These are phyloP conservation scores for Pandemis cinnamomeana DNA, from an alignment of 2,888 invertebrate genomes.

Conservation along the genomic window DNA sequence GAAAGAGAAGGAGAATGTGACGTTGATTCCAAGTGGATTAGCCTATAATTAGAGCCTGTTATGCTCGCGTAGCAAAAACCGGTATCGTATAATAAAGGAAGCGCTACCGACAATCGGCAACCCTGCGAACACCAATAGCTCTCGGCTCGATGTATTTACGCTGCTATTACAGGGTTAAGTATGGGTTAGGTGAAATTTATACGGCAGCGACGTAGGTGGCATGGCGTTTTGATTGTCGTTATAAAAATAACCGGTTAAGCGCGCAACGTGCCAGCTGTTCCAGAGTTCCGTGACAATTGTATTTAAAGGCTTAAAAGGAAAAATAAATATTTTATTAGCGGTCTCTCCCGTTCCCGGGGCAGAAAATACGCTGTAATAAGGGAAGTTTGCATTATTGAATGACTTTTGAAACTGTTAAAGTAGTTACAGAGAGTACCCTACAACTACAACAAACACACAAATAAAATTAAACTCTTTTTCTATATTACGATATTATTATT, in stretches of 20 bases:
- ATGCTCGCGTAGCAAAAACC: background rate
- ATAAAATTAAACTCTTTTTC: no score
- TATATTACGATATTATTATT: no score
- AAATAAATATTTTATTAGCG: no score
- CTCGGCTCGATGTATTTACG: slow-evolving; percentile 40
- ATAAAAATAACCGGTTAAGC: slow-evolving; percentile 36
- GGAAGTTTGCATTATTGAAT: no score
- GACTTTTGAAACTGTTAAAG: no score
- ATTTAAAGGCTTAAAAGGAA: background rate
- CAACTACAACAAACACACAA: no score
- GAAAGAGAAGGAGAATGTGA: no score
- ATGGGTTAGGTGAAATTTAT: slow-evolving; percentile 42
- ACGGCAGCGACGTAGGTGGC: slow-evolving; percentile 40
- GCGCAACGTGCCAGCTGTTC: slow-evolving; percentile 21
- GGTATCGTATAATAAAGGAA: background rate
- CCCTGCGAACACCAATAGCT: slow-evolving; percentile 34
- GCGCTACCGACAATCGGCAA: slow-evolving; percentile 5
- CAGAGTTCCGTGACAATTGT: slow-evolving; percentile 21
- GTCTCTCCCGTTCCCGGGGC: no score
- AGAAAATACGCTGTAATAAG: background rate
- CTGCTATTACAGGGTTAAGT: slow-evolving; percentile 41
- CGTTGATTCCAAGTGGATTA: no score
- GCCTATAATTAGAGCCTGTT: no score
- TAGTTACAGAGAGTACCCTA: no score
- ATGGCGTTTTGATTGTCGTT: slow-evolving; percentile 40